These are phyloP conservation scores for Caenorhabditis sinica DNA, from an alignment of 2,888 invertebrate genomes.

Conservation along the genomic window DNA sequence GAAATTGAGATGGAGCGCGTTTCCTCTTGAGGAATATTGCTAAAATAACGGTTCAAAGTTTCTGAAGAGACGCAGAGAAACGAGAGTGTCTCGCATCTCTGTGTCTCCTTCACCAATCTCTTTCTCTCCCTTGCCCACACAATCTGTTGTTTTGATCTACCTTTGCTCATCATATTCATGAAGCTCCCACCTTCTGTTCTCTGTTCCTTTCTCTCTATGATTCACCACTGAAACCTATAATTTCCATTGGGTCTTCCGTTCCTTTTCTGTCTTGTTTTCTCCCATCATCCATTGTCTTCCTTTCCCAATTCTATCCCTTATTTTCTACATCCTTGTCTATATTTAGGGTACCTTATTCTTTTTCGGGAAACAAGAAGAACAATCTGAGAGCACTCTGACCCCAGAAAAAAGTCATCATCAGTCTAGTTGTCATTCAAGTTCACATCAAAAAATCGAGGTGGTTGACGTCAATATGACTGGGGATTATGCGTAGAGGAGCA, in stretches of 20 bases:
- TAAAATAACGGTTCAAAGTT: not conserved
- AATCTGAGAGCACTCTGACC: not conserved
- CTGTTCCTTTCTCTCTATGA: too few species aligned
- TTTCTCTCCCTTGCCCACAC: too few species aligned
- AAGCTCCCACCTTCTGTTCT: not conserved
- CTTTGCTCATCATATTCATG: not conserved
- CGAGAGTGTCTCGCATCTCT: not conserved
- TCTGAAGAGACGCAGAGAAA: too few species aligned
- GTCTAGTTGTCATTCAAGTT: constrained; percentile 4
- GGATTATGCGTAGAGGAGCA: not conserved
- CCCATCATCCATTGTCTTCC: too few species aligned
- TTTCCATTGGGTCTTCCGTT: constrained; percentile 9
- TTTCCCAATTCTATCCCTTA: too few species aligned
- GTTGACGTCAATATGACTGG: constrained; percentile 17
- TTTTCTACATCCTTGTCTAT: constrained; percentile 2
- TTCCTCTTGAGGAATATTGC: too few species aligned
- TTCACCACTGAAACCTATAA: constrained; percentile 16
- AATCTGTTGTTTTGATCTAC: not conserved
- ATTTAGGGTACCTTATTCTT: not conserved
- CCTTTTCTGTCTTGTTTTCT: too few species aligned
- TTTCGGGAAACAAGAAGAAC: too few species aligned
- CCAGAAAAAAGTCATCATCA: constrained; percentile 8
- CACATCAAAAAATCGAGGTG: constrained; percentile 14
- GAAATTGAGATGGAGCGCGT: too few species aligned
- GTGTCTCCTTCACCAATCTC: not conserved